Base-by-base conservation (phyloP, 2,888 invertebrate genomes). In the Mythimna albipuncta region DNA sequence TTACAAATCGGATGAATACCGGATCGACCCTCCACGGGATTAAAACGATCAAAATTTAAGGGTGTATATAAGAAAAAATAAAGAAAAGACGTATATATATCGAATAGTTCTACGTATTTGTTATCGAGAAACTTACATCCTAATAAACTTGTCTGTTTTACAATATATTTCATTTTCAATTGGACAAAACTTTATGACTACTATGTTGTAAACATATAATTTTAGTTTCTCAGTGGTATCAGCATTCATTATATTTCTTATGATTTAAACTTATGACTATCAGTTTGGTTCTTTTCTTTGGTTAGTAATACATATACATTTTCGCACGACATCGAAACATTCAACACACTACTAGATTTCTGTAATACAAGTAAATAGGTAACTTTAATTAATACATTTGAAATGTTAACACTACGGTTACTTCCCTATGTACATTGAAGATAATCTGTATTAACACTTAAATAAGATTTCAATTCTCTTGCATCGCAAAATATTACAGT, bases 391-490 rank as follows among this genome's bases (percentile, higher is more conserved):
- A 82, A 77, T 82, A 84, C 77, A 82, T 83, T 77, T 79, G 75
- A 75, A 82, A 82, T 84, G 77, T 79, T 84, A 72, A 83, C 72
- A 72, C 80, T 87, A 86, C 81, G 65, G 67, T 73, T 72, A 77
- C 72, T 72, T 69, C 86, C 79, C 78, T 90, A 92, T 91, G 72
- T 93, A 93, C 93, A 93, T 85, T 90, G 89, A 90, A 90, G 90
- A 89, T 90, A 87, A 88, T 89, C 83, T 90, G 92, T 92, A 89
- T 90, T 91, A 91, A 91, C 89, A 91, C 93, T 92, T 93, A 94
- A 93, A 94, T 93, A 93, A 92, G 89, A 91, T 92, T 93, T 96
- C 96, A 96, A 96, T 96, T 96, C 96, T 94, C 96, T 95, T 95
- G 96, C 96, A 96, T 96, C 95, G 96, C 96, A 96, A 94, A 94